Percentiles rank a stretch among this genome's conserved stretches.
phyloP scores from a whole-genome alignment of 2,113 vertebrate genomes.

The Corydoras maculifer region DNA sequence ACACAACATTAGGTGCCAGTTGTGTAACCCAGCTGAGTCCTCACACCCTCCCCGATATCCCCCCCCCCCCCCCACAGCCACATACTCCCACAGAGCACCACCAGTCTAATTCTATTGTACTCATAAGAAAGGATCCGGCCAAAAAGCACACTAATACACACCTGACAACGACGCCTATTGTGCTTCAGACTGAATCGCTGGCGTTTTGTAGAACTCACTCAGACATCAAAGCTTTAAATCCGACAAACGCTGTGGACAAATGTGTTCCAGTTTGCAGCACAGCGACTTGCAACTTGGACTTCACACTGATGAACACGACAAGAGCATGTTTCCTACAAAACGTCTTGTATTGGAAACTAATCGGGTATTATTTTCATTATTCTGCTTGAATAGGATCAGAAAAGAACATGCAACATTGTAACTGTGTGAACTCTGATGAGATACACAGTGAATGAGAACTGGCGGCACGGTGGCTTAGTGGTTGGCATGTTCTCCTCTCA shows the following conservation, averaged over 20 bases:
- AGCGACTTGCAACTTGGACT: too few relatives aligned
- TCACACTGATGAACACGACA: too few relatives aligned
- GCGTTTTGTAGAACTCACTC: not conserved
- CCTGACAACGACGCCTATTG: constrained; percentile 1
- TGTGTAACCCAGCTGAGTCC: constrained; percentile 42
- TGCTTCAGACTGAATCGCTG: not conserved
- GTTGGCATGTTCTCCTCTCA: too few relatives aligned
- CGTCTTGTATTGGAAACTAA: too few relatives aligned
- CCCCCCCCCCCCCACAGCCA: constrained; percentile 8
- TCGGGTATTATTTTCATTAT: too few relatives aligned
- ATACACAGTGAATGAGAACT: too few relatives aligned
- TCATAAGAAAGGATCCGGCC: not conserved
- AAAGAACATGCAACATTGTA: too few relatives aligned
- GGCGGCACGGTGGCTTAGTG: too few relatives aligned
- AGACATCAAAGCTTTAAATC: not conserved
- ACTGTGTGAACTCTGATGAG: too few relatives aligned
- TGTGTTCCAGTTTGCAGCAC: too few relatives aligned
- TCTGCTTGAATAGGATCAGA: too few relatives aligned
- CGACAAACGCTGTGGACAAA: not conserved
- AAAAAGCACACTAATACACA: not conserved
- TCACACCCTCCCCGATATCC: not conserved
- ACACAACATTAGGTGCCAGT: constrained; percentile 43
- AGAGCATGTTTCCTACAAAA: too few relatives aligned
- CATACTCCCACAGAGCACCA: not conserved
- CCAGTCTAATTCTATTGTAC: constrained; percentile 7